Evolutionary conservation across 2,113 vertebrate species (phyloP), one percentile per base, ranked within the genome.

Genomic region (Picathartes gymnocephalus): DNA sequence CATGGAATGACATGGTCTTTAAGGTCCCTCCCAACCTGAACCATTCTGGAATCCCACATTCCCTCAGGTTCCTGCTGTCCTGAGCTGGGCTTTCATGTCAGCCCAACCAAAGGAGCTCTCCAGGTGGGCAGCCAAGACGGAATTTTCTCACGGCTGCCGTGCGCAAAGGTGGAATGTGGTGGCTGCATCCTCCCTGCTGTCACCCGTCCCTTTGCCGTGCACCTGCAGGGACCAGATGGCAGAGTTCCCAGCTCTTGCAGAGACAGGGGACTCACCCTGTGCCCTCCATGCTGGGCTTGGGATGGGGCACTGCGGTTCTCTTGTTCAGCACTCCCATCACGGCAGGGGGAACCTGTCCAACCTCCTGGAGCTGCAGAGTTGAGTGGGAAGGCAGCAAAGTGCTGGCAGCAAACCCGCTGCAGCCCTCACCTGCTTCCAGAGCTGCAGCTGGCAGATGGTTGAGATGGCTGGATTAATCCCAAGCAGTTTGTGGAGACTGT

Each of bases 141-240:
- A 28, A 35, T 9, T 45, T 73, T 53, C 24, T 13, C 47, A 19
- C 7, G 77, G 47, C 28, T 85, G 37, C 70, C 1, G 0, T 1
- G 11, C 45, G 61, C 71, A 66, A 66, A 65, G 22, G 15, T 0
- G 0, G 28, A 20, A 20, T 1, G 0, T 0, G 3, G n/a, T 44
- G 47, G 35, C 53, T 77, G 21, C 24, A 10, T 60, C 45, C 31
- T 82, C 13, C 22, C n/a, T 2, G 1, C n/a, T 54, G n/a, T 40
- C 77, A 15, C 47, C 42, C 48, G 30, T 53, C 24, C 44, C 30
- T 62, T 40, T 28, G 47, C 50, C 40, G 13, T 2, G 44, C 22
- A 6, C 44, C 45, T 56, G 22, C 42, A 70, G 70, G 23, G 53
- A 16, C 4, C 1, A 4, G 37, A 51, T 13, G 37, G 21, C 23